Evolutionary conservation across 2,797 vertebrate species (phyloP).

Genomic region (Siniperca obscura): DNA sequence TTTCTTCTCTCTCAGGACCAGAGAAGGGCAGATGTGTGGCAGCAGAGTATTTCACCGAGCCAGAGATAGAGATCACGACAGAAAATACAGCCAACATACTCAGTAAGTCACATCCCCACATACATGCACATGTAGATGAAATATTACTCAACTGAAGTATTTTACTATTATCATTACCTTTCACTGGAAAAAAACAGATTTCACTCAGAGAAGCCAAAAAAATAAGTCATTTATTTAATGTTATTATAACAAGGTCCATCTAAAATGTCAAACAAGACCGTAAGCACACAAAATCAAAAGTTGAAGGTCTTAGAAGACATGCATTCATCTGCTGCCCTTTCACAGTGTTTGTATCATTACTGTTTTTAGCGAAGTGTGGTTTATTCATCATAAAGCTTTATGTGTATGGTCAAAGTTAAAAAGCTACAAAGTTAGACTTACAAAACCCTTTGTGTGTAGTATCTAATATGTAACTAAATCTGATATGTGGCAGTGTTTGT

Average conservation of each 20-base stretch:
- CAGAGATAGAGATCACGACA: slow-evolving; percentile 91
- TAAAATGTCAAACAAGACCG: background rate
- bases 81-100: slow-evolving; percentile 94
- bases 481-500: background rate
- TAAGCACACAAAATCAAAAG: background rate
- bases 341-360: background rate
- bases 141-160: background rate
- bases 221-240: too few relatives aligned
- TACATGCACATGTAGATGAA: background rate
- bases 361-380: background rate
- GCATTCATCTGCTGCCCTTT: background rate
- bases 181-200: background rate
- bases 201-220: too few relatives aligned
- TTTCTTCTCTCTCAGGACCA: slow-evolving; percentile 67
- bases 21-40: slow-evolving; percentile 89
- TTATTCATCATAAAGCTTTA: background rate
- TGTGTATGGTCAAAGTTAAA: background rate
- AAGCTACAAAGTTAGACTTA: background rate
- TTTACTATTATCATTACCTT: background rate
- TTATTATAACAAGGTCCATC: too few relatives aligned
- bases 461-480: background rate
- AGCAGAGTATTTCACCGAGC: slow-evolving; percentile 90
- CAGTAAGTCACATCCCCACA: slow-evolving; percentile 81
- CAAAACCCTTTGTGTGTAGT: background rate
- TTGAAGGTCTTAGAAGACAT: background rate